Evolutionary conservation across 1,140 invertebrate genomes (phyloP), one percentile per base, ranked within the genome.

Genomic region (Paralvinella palmiformis): DNA sequence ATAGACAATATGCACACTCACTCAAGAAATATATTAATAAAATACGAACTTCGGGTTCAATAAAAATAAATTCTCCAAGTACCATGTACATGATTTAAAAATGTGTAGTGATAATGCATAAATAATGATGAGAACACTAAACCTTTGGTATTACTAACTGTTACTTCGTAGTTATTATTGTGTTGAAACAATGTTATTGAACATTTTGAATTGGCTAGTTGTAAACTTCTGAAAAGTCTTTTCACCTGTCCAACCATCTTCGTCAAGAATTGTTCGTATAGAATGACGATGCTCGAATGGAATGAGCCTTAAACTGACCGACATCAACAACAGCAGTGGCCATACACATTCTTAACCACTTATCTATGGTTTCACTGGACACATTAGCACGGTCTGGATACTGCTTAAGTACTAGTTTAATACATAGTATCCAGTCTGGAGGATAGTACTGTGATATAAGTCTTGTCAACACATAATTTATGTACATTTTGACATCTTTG

Each of bases 401-500:
- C 27, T 50, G n/a, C 27, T n/a, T 53, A 5, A 60, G 27, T 5
- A 27, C n/a, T 31, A 20, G 52, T 20, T 55, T 36, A 5, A 48
- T n/a, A 60, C 59, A 60, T 10, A 60, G 59, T 50, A 33, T 13
- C 27, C 27, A 20, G 48, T 60, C 59, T 50, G 41, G 10, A n/a
- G 59, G n/a, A 50, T 60, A 60, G 5, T n/a, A n/a, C 29, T 22
- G 7, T 24, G 48, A 17, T 10, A 50, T 48, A 7, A 52, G 22
- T 6, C 48, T 60, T 60, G 10, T 32, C 32, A 20, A 50, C 20
- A 17, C 33, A 17, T 29, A 60, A 31, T n/a, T 20, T 6, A 17
- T 20, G 33, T 7, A 60, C 5, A 52, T n/a, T 17, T 50, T 60
- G 35, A 60, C 35, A 7, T 32, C 59, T 60, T 6, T 7, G 5